Evolutionary conservation across 2,888 invertebrate species (phyloP).

Genomic region (Caenorhabditis angaria): DNA sequence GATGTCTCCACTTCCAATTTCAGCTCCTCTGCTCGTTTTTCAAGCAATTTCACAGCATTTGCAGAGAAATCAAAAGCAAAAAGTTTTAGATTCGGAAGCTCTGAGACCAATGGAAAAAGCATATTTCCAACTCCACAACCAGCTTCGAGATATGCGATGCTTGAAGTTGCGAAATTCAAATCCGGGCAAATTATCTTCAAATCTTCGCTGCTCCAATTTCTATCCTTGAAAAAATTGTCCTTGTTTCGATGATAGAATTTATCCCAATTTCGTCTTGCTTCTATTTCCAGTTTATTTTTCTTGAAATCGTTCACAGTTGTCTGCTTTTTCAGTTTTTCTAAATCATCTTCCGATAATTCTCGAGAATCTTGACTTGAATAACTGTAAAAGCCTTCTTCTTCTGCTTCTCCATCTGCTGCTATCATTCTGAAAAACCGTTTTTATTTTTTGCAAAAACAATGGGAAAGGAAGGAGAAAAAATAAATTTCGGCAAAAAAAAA

Average conservation of each 20-base stretch:
- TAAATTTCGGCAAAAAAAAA: too few species aligned
- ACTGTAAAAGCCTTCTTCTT: conserved; percentile 30
- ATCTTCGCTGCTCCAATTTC: conserved; percentile 95
- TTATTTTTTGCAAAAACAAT: too few species aligned
- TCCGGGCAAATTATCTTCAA: conserved; percentile 82
- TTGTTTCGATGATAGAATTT: conserved; percentile 73
- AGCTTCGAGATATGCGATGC: conserved; percentile 79
- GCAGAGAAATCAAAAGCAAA: conserved; percentile 68
- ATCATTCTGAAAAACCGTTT: too few species aligned
- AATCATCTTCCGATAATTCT: conserved; percentile 47
- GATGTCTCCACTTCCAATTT: conserved; percentile 57
- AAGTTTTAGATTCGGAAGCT: conserved; percentile 78
- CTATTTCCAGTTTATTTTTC: conserved; percentile 58
- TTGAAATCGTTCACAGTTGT: conserved; percentile 44
- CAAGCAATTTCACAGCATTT: conserved; percentile 63
- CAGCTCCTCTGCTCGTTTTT: conserved; percentile 52
- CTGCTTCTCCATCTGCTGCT: too few species aligned
- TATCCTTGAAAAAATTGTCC: conserved; percentile 85
- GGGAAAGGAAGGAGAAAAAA: too few species aligned
- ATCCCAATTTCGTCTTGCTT: conserved; percentile 71
- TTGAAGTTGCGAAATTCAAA: too few species aligned
- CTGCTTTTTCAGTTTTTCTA: conserved; percentile 40
- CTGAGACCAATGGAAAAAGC: conserved; percentile 87
- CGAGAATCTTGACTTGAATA: conserved; percentile 36
- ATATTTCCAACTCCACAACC: conserved; percentile 98